These are phyloP conservation scores for Vulpes vulpes DNA, from an alignment of 2,113 vertebrate species.

Conservation along the genomic window DNA sequence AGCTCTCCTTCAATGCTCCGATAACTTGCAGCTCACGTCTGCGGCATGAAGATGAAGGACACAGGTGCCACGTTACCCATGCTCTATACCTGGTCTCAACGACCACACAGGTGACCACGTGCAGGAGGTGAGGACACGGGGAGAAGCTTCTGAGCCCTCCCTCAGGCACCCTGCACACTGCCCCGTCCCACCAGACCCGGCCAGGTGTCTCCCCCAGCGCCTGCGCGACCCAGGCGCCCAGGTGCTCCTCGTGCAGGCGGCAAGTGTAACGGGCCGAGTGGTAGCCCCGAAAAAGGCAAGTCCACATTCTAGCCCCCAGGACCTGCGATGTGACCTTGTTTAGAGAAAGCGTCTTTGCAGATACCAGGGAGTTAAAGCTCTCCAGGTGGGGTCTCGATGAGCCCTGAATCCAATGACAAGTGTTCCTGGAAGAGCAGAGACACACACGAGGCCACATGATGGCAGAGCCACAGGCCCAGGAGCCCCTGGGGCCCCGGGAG, in stretches of 20 bases:
- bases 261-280: not conserved
- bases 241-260: not conserved
- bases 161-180: not conserved
- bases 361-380: not conserved
- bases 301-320: not conserved
- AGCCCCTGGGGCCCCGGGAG: fast-evolving
- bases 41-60: not conserved
- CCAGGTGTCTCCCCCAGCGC: not conserved
- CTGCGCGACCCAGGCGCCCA: not conserved
- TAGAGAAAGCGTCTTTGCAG: not conserved
- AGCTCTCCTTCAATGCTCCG: not conserved
- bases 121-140: not conserved
- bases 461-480: not conserved
- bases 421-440: not conserved
- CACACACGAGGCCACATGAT: too few relatives aligned
- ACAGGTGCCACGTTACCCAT: not conserved
- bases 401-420: not conserved
- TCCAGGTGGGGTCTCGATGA: not conserved
- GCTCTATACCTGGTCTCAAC: not conserved
- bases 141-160: not conserved
- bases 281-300: not conserved
- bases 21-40: too few relatives aligned
- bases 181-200: not conserved
- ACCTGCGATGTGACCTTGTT: not conserved
- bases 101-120: not conserved